These are phyloP conservation scores for Nesometra sesokonis DNA, from an alignment of 35 echinoderm and acorn worm species.

Conservation along the genomic window DNA sequence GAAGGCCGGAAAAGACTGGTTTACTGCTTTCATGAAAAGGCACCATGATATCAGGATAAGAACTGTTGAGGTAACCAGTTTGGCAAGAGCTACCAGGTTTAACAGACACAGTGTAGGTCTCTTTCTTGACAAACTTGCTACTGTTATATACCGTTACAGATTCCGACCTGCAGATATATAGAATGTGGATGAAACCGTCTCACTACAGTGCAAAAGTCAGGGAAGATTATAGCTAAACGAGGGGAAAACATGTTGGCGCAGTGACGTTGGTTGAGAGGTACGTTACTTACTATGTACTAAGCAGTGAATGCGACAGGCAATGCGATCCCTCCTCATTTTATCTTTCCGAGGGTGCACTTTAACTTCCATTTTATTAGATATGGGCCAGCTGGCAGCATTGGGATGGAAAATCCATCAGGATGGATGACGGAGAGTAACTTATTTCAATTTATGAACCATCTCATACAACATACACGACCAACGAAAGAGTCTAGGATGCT, in stretches of 20 bases:
- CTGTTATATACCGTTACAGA: constrained; percentile 7
- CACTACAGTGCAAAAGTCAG: constrained; percentile 29
- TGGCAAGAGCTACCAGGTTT: constrained; percentile 23
- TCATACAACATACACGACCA: not conserved
- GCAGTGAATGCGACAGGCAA: constrained; percentile 2
- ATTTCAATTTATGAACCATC: constrained; percentile 12
- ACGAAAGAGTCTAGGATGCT: constrained; percentile 5
- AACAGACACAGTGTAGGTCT: constrained; percentile 12
- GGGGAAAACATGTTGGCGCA: constrained; percentile 26
- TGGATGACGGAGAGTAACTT: constrained; percentile 27
- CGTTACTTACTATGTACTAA: not conserved
- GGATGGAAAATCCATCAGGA: constrained; percentile 11
- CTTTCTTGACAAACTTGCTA: constrained; percentile 20
- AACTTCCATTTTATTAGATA: constrained; percentile 3
- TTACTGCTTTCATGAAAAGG: constrained; percentile 2
- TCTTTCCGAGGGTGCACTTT: constrained; percentile 10
- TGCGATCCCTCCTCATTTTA: not conserved
- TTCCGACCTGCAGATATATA: constrained; percentile 2
- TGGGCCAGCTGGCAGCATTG: constrained; percentile 8
- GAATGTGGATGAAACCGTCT: constrained; percentile 16
- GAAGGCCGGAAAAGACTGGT: constrained; percentile 2
- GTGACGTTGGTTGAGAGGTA: constrained; percentile 17
- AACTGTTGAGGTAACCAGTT: constrained; percentile 24
- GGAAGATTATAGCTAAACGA: constrained; percentile 4
- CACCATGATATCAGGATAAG: constrained; percentile 18